phyloP scores from a whole-genome alignment of 2,113 vertebrate species.

The Pachypanchax playfairii region DNA sequence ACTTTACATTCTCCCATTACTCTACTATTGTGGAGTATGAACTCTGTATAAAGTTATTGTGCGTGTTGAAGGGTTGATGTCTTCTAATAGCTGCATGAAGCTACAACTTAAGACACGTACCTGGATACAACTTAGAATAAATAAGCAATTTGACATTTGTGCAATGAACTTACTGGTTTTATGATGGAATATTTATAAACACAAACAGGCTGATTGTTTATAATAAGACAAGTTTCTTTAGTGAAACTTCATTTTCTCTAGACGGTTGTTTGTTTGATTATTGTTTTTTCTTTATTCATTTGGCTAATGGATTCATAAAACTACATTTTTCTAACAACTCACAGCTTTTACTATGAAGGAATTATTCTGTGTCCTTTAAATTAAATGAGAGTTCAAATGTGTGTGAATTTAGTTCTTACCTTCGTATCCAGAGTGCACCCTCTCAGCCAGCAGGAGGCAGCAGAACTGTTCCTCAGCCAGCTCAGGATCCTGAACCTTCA shows the following conservation, averaged over 20 bases:
- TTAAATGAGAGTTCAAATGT: no score
- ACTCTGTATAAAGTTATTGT: neutral
- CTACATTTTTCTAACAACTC: no score
- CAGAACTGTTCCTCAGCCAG: conserved; percentile 88
- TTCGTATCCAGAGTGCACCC: conserved; percentile 97
- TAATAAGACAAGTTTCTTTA: neutral
- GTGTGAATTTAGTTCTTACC: conserved; percentile 74
- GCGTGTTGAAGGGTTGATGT: rapidly evolving
- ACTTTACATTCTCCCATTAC: no score
- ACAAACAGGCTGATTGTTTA: neutral
- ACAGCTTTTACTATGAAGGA: no score
- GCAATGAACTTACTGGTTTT: neutral
- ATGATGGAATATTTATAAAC: neutral
- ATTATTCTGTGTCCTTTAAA: no score
- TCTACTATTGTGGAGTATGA: no score
- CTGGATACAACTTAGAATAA: neutral
- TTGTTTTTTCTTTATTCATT: neutral
- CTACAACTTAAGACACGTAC: neutral
- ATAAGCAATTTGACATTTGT: neutral
- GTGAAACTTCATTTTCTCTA: neutral
- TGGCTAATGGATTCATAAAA: neutral
- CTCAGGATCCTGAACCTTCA: conserved; percentile 85
- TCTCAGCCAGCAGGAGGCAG: conserved; percentile 94
- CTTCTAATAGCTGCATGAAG: neutral
- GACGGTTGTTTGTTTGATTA: neutral